A percentile compares a stretch with the other conserved stretches of the same genome.
Conservation (phyloP, 2,113 vertebrate genomes). For the Odocoileus hemionus region DNA sequence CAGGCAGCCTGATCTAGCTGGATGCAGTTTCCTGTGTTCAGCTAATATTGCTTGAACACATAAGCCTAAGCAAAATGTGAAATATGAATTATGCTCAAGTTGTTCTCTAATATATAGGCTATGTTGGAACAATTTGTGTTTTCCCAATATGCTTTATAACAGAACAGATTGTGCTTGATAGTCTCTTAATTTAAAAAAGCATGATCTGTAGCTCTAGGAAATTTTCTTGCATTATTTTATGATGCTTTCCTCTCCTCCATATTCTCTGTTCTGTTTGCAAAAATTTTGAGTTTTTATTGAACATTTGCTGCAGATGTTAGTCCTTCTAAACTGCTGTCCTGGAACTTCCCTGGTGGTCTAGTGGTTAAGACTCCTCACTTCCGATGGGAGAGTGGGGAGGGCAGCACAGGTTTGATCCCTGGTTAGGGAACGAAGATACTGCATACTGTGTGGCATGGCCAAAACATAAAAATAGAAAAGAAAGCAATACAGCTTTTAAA, state of each 20-base stretch:
- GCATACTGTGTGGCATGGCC: background rate
- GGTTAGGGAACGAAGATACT: background rate
- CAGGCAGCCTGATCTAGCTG: background rate
- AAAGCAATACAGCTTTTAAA: background rate
- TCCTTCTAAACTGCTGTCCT: background rate
- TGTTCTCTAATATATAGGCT: background rate
- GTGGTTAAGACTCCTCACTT: background rate
- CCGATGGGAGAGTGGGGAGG: accelerated
- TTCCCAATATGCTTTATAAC: background rate
- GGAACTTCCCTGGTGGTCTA: background rate
- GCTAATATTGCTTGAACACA: background rate
- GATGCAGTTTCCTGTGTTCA: background rate
- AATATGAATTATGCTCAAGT: background rate
- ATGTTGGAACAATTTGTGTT: background rate
- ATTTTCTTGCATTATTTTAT: background rate
- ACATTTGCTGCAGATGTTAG: background rate
- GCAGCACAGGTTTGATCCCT: background rate
- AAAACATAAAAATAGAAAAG: background rate
- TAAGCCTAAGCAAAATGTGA: background rate
- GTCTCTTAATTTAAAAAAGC: background rate
- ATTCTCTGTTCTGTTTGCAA: background rate
- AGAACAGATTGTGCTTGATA: background rate
- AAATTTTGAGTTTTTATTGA: background rate
- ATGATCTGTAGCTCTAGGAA: background rate
- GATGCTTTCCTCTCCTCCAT: background rate